Evolutionary conservation across 2,113 vertebrate species (phyloP).

Genomic region (Malurus elegans): DNA sequence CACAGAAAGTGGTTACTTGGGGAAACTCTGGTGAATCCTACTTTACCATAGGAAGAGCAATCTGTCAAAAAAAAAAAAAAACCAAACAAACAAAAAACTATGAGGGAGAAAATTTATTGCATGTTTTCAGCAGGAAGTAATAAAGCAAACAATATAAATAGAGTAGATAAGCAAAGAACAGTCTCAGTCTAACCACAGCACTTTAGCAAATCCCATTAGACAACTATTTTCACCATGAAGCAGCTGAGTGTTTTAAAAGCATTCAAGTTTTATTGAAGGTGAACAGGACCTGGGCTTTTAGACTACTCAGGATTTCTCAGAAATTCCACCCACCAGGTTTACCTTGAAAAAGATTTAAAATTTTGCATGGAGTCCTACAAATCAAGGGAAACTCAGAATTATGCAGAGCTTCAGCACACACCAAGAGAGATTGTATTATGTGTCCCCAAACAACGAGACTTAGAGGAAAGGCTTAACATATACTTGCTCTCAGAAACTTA

Average conservation of each 20-base stretch:
- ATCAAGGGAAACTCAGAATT: neutral
- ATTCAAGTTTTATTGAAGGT: slow-evolving; percentile 9
- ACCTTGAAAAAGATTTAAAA: neutral
- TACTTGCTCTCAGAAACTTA: neutral
- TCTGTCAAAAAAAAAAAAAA: neutral
- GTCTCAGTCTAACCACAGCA: neutral
- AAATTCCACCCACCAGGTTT: neutral
- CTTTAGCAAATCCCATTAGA: slow-evolving; percentile 2
- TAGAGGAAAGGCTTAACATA: neutral
- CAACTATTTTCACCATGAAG: slow-evolving; percentile 4
- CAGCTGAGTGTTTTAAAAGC: neutral
- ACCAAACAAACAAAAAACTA: neutral
- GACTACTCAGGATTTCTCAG: slow-evolving; percentile 12
- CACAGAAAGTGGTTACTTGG: neutral
- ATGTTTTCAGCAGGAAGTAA: slow-evolving; percentile 19
- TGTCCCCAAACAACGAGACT: neutral
- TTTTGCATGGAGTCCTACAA: neutral
- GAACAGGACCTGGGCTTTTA: neutral
- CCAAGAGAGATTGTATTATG: neutral
- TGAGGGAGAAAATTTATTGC: neutral
- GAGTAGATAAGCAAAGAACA: slow-evolving; percentile 4
- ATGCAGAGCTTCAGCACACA: neutral
- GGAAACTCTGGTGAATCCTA: neutral
- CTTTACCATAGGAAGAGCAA: neutral
- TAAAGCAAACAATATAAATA: neutral